Conservation (phyloP, 2,888 invertebrate species). For the Rhagium mordax region DNA sequence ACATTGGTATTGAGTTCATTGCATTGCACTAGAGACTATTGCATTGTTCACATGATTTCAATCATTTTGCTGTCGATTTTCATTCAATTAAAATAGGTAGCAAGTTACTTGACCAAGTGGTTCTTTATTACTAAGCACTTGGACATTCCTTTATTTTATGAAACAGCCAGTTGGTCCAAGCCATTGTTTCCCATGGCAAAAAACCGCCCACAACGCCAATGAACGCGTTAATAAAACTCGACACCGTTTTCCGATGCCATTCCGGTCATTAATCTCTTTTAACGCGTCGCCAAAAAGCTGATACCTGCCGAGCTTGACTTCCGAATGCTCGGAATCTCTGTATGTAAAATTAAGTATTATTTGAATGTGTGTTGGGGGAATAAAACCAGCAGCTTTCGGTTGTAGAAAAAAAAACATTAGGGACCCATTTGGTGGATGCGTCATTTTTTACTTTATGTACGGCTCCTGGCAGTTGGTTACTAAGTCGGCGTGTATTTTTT, state of each 20-base stretch:
- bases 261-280: slow-evolving; percentile 9
- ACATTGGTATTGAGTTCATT: too few species aligned
- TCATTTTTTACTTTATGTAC: neutral
- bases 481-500: neutral
- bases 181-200: neutral
- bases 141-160: neutral
- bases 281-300: neutral
- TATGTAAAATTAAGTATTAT: slow-evolving; percentile 12
- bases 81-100: too few species aligned
- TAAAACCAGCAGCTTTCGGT: slow-evolving; percentile 3
- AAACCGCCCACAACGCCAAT: neutral
- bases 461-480: neutral
- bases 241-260: neutral
- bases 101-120: too few species aligned
- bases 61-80: too few species aligned
- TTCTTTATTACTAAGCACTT: too few species aligned
- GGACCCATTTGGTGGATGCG: neutral
- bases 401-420: slow-evolving; percentile 14
- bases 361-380: neutral
- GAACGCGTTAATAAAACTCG: neutral
- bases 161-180: neutral
- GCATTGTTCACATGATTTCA: too few species aligned
- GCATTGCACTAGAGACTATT: too few species aligned
- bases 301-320: slow-evolving; percentile 3
- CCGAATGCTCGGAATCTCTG: neutral